These are phyloP conservation scores for Austrolebias charrua DNA, from an alignment of 2,797 vertebrate species.

Conservation along the genomic window DNA sequence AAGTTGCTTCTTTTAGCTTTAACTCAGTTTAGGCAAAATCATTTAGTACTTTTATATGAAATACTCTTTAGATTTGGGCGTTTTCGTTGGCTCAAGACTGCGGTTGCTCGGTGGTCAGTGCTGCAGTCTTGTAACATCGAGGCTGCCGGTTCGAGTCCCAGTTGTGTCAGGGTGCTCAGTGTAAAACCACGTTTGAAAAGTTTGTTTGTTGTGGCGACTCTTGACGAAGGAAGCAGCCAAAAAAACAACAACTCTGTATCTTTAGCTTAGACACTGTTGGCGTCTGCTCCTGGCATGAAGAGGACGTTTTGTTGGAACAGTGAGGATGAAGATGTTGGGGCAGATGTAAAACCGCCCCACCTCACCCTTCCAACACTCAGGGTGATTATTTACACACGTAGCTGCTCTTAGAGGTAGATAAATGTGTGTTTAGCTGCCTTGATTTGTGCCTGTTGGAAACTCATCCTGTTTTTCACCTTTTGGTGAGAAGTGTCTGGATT, in stretches of 20 bases:
- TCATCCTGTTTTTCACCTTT: conserved; percentile 53
- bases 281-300: conserved; percentile 29
- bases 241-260: too few relatives aligned
- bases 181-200: too few relatives aligned
- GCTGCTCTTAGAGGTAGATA: conserved; percentile 79
- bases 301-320: conserved; percentile 63
- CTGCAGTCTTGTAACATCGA: too few relatives aligned
- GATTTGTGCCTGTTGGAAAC: conserved; percentile 82
- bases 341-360: conserved; percentile 61
- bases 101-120: too few relatives aligned
- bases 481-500: conserved; percentile 78
- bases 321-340: conserved; percentile 71
- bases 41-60: too few relatives aligned
- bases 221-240: too few relatives aligned
- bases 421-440: conserved; percentile 81
- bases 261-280: too few relatives aligned
- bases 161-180: too few relatives aligned
- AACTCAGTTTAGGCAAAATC: too few relatives aligned
- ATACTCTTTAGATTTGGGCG: conserved; percentile 3
- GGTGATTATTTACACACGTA: conserved; percentile 81
- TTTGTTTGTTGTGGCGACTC: too few relatives aligned
- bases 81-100: neutral
- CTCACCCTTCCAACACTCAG: conserved; percentile 64
- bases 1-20: too few relatives aligned
- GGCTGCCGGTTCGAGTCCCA: too few relatives aligned